Conservation (phyloP, 2,888 invertebrate genomes). For the Cheilosia scutellata region DNA sequence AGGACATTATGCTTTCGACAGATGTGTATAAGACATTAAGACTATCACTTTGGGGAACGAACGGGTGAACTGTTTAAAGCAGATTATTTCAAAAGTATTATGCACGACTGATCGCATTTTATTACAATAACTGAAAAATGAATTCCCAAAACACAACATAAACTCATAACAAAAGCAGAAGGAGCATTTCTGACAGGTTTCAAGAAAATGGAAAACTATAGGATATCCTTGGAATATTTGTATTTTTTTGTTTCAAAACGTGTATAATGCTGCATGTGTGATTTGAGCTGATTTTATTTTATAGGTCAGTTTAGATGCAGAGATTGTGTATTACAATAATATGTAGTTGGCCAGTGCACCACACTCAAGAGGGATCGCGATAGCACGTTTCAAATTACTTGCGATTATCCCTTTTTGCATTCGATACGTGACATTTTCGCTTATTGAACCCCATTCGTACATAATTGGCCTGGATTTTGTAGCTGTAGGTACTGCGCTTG, state of each 20-base stretch:
- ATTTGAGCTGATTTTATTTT: not conserved
- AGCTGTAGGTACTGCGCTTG: constrained; percentile 2
- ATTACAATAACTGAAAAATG: constrained; percentile 2
- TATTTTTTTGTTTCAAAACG: not conserved
- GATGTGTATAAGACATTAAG: constrained; percentile 63
- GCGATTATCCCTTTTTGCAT: constrained; percentile 47
- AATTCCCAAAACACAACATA: not conserved
- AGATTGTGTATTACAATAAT: not conserved
- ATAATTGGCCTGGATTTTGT: constrained; percentile 2
- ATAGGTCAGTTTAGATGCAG: not conserved
- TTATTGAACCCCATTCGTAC: not conserved
- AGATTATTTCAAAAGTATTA: constrained; percentile 35
- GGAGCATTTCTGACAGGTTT: constrained; percentile 3
- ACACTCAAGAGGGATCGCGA: not conserved
- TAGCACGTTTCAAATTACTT: constrained; percentile 50
- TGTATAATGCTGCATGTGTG: not conserved
- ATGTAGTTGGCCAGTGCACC: not conserved
- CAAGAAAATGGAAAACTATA: not conserved
- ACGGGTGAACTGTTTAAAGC: constrained; percentile 34
- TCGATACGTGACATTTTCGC: constrained; percentile 33
- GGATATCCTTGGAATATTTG: not conserved
- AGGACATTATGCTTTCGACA: constrained; percentile 55
- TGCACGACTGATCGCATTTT: constrained; percentile 44
- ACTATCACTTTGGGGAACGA: constrained; percentile 30
- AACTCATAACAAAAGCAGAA: constrained; percentile 3